A percentile compares a stretch with the other conserved stretches of the same genome.
Conservation (phyloP, 2,113 vertebrate genomes). For the Dasypus novemcinctus region DNA sequence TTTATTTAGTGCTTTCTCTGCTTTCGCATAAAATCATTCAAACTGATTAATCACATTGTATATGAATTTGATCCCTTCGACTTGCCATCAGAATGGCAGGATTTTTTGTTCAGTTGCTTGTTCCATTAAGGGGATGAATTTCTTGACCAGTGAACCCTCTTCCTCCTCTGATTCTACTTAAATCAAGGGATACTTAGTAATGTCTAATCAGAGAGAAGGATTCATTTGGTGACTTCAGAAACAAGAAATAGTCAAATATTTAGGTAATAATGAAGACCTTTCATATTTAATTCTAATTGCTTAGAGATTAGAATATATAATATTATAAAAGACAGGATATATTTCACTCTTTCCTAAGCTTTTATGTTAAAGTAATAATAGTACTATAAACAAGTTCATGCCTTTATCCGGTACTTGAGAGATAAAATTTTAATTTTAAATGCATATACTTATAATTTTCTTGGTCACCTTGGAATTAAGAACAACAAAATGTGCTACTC, state of each 20-base stretch:
- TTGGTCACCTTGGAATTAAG: background rate
- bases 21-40: background rate
- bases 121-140: background rate
- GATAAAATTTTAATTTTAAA: slow-evolving; percentile 20
- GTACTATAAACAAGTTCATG: background rate
- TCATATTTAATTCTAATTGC: background rate
- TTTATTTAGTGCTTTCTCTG: background rate
- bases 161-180: background rate
- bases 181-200: background rate
- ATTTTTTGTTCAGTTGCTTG: background rate
- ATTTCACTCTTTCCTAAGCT: slow-evolving; percentile 36
- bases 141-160: background rate
- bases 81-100: background rate
- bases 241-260: background rate
- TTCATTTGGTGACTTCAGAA: background rate
- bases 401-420: background rate
- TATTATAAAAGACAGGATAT: background rate
- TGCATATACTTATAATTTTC: background rate
- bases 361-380: slow-evolving; percentile 4
- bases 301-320: background rate
- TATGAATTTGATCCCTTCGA: background rate
- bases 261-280: background rate
- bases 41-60: background rate
- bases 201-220: background rate
- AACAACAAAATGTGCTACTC: background rate